Base-by-base conservation (phyloP, 35 echinoderm and acorn worm species). In the Acanthaster planci region DNA sequence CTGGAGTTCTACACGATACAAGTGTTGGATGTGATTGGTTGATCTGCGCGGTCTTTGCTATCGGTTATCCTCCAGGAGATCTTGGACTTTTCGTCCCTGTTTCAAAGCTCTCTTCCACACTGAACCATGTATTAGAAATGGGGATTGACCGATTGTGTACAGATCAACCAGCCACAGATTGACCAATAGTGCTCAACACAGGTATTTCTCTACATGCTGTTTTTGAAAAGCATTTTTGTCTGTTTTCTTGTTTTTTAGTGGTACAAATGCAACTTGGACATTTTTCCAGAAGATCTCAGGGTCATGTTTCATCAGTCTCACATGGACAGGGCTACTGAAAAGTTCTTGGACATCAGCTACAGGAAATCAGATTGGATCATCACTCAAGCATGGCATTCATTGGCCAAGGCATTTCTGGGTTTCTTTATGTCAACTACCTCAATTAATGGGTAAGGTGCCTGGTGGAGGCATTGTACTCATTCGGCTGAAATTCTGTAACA, bases 331-430 rank as follows among this genome's bases (percentile, higher is more conserved):
- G 86, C 52, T 14, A 97, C 95, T 8, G 60, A 77, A 39, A n/a
- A 52, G 34, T 97, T 97, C 37, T 86, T 97, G 1, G 88, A 97
- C 51, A 35, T 21, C 1, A 86, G 91, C 32, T 93, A 97, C 57
- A 85, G 90, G 30, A 90, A 97, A 80, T 97, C 91, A 39, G 85
- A 93, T 77, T 97, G 95, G 95, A 39, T 97, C 1, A 67, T 97
- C 19, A 97, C 88, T 18, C 91, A 97, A 52, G 36, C 90, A n/a
- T 90, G 87, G 84, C 88, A 97, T 56, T 84, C 75, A 10, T 23
- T 93, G 16, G 91, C 84, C 35, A 97, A 91, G 77, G 56, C 76
- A 5, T 76, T 91, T 31, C 55, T 93, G 21, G 38, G 82, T 9
- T 88, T 89, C 53, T 88, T 93, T 56, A 92, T 87, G 67, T 90